A percentile compares a stretch with the other conserved stretches of the same genome.
Evolutionary conservation across 2,797 vertebrate genomes (phyloP).

Genomic region (Sebastes vulpes): DNA sequence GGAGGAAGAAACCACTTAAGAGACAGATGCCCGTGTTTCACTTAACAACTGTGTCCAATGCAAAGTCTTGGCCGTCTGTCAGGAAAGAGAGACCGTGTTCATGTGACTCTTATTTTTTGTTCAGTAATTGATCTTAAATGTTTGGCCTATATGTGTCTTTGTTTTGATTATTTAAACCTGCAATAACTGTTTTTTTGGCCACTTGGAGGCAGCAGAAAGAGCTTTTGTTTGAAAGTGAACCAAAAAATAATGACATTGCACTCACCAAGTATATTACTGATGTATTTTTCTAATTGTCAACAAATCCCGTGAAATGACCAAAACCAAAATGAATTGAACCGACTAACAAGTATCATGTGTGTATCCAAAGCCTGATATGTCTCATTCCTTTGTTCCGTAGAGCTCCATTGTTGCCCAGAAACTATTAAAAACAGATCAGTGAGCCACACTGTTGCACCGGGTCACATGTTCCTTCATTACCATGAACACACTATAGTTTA

Average conservation of each 20-base stretch:
- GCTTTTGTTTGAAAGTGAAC: neutral
- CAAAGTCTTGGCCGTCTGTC: neutral
- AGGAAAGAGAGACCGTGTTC: neutral
- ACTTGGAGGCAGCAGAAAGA: too few relatives aligned
- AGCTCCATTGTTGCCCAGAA: too few relatives aligned
- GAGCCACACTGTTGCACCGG: too few relatives aligned
- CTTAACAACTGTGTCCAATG: constrained; percentile 77
- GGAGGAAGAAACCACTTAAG: constrained; percentile 58
- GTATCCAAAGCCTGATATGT: too few relatives aligned
- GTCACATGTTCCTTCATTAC: neutral
- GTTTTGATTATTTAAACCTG: too few relatives aligned
- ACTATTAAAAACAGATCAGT: too few relatives aligned
- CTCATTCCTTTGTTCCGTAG: too few relatives aligned
- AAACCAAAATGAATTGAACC: neutral
- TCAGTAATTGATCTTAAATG: constrained; percentile 13
- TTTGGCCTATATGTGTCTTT: neutral
- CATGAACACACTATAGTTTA: neutral
- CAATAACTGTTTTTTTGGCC: too few relatives aligned
- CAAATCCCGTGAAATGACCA: neutral
- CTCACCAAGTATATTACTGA: neutral
- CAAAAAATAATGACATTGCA: too few relatives aligned
- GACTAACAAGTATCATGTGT: neutral
- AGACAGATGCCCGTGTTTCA: constrained; percentile 71
- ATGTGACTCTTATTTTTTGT: neutral
- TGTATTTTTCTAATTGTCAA: neutral